Base-by-base conservation (phyloP, 2,888 invertebrate species). In the Colostygia pectinataria region DNA sequence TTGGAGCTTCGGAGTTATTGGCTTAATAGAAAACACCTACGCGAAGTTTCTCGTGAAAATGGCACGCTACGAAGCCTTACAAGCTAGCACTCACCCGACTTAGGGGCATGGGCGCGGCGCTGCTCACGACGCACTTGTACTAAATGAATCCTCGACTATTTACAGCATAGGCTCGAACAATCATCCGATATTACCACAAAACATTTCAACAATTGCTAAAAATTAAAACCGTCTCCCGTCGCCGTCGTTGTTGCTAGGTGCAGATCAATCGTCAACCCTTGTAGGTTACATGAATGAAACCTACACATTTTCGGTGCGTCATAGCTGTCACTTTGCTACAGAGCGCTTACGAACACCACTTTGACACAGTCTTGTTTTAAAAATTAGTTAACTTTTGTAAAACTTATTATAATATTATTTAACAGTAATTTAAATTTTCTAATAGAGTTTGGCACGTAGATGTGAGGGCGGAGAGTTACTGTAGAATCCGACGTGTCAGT, bases 61-160 rank as follows among this genome's bases (percentile, higher is more conserved):
- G 80, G 80, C 81, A 81, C 80, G 79, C 64, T 74, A 73, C 68
- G 87, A 89, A 88, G 80, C 86, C 89, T 87, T 89, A 90, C 70
- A 82, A 83, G 71, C 74, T 88, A 90, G 68, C 77, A 90, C 89
- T 90, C 79, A 89, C 89, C 89, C 81, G 80, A 78, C 80, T 79
- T 77, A 78, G 75, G 83, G 74, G 80, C 89, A 90, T 90, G 88
- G 89, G 89, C 89, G 89, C 89, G 86, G 87, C 87, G 84, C 86
- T 75, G 67, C 74, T 77, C 75, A 74, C 76, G 68, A 66, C 80
- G 79, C 82, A 82, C 80, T 83, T 78, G 80, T 76, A 79, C 81
- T 85, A 84, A 83, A 83, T 80, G 64, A 79, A 83, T 83, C 81
- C 83, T 80, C 80, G 77, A 79, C 76, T 72, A 79, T 74, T 74